A percentile compares a stretch with the other conserved stretches of the same genome.
Evolutionary conservation across 2,113 vertebrate genomes (phyloP).

Genomic region (Lagopus muta): DNA sequence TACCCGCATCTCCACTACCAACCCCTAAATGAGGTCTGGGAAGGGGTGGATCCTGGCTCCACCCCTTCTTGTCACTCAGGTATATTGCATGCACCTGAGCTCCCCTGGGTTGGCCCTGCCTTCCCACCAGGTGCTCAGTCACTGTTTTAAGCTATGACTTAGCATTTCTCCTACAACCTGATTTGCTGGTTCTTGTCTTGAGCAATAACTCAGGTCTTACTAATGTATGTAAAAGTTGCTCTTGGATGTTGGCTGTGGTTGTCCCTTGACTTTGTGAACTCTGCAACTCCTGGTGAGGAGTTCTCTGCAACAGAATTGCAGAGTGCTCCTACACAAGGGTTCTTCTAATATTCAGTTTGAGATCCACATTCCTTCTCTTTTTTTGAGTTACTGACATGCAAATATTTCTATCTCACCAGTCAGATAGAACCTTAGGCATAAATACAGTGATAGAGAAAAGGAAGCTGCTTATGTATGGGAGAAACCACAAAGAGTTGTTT

Average conservation of each 20-base stretch:
- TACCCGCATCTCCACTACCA: no score
- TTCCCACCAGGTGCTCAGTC: no score
- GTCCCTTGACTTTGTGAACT: background rate
- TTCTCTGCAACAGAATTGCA: background rate
- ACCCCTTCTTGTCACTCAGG: no score
- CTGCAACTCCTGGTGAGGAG: no score
- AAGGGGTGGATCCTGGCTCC: no score
- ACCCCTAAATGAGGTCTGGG: no score
- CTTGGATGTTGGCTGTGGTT: background rate
- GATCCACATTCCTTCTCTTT: background rate
- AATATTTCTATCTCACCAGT: background rate
- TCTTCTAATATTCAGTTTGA: background rate
- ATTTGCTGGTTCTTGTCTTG: background rate
- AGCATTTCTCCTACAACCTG: background rate
- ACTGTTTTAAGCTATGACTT: no score
- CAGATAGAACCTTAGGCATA: background rate
- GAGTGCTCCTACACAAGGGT: background rate
- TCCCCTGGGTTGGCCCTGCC: no score
- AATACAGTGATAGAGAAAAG: background rate
- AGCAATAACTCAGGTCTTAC: background rate
- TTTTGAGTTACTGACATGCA: background rate
- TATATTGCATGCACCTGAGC: no score
- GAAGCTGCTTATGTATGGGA: background rate
- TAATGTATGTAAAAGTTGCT: background rate
- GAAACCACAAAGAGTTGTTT: conserved; percentile 39